These are phyloP conservation scores for Lepus oiostolus DNA, from an alignment of 2,797 vertebrate species.

Conservation along the genomic window DNA sequence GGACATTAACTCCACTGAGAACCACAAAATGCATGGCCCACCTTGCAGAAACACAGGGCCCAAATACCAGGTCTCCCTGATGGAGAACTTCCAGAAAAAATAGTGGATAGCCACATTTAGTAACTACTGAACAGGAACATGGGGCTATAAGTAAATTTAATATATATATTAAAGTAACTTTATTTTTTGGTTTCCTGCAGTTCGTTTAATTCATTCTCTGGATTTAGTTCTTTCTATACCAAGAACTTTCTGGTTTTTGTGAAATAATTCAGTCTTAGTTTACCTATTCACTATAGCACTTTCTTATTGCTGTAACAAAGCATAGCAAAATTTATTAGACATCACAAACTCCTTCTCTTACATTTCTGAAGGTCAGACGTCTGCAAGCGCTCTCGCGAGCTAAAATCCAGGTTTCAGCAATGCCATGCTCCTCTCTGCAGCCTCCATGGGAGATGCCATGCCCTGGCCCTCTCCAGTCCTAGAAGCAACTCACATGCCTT, in stretches of 20 bases:
- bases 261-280: background rate
- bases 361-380: constrained; percentile 29
- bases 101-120: background rate
- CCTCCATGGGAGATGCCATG: accelerated
- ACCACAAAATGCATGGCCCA: background rate
- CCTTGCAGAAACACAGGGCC: background rate
- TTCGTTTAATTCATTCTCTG: constrained; percentile 6
- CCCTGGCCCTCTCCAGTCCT: accelerated
- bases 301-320: background rate
- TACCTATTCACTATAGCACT: background rate
- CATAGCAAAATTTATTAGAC: background rate
- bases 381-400: background rate
- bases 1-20: background rate
- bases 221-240: background rate
- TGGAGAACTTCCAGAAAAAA: background rate
- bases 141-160: background rate
- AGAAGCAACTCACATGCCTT: background rate
- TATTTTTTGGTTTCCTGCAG: background rate
- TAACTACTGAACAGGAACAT: background rate
- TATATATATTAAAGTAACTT: background rate
- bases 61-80: background rate
- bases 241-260: background rate
- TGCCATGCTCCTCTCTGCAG: background rate
- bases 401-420: background rate
- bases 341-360: background rate